Base-by-base conservation (phyloP, 1,140 invertebrate genomes). In the Brachionus plicatilis region DNA sequence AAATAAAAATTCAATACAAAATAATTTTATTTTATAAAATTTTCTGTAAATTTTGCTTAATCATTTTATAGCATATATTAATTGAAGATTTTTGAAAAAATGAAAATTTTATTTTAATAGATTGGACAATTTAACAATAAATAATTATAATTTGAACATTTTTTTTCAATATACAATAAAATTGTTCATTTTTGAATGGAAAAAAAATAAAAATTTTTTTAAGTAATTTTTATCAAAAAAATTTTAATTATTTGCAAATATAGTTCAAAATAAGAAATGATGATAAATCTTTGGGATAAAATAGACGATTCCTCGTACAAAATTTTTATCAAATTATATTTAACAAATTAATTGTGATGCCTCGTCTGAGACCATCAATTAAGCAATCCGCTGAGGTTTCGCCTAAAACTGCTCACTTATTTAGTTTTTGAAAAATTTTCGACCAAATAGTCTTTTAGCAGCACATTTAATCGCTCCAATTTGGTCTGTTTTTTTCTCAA, bases 381-480 rank as follows among this genome's bases (percentile, higher is more conserved):
- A 60, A 20, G 9, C n/a, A 24, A 60, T 17, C 8, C n/a, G 53
- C 6, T 60, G 20, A 17, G 17, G 20, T 9, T 24, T 60, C n/a
- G 17, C 53, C 53, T 8, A 60, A 47, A 45, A 8, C 24, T 17
- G n/a, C 33, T 47, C 45, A 7, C 2, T 24, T 12, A 86, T 85
- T 85, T 85, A 47, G 86, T 87, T 53, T 86, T 86, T 45, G 86
- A 85, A 83, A 88, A 86, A 75, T 86, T 87, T 11, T 86, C 84
- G 14, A 88, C 86, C n/a, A 88, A 85, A 70, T 86, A 79, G 8
- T 86, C 85, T 84, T 89, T 89, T 86, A 89, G 87, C 33, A 87
- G 86, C 56, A 87, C 86, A 12, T 87, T 87, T 14, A 88, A 50
- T 83, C 86, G 85, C 84, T 90, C 89, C 45, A 89, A 70, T 37